Conservation (phyloP, 2,797 vertebrate species). For the Corythornis leucogaster region DNA sequence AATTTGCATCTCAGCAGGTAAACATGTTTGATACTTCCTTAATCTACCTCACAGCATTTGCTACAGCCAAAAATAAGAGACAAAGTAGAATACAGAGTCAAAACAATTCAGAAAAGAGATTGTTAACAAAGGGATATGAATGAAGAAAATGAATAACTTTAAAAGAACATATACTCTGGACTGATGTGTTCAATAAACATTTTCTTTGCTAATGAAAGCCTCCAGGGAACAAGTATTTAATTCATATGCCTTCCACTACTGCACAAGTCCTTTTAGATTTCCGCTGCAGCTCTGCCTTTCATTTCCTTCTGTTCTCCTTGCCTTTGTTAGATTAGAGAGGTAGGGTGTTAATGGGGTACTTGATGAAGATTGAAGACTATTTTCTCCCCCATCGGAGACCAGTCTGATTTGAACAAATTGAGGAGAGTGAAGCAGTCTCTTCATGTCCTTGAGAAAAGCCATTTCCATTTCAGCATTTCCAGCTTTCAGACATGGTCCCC, state of each 20-base stretch:
- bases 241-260: background rate
- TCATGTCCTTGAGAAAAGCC: slow-evolving; percentile 62
- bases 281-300: background rate
- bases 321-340: slow-evolving; percentile 61
- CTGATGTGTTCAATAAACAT: slow-evolving; percentile 20
- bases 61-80: slow-evolving; percentile 19
- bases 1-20: slow-evolving; percentile 39
- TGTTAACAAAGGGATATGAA: slow-evolving; percentile 48
- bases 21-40: background rate
- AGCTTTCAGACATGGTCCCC: slow-evolving; percentile 42
- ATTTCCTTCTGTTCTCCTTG: slow-evolving; percentile 39
- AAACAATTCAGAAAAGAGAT: slow-evolving; percentile 28
- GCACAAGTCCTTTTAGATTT: background rate
- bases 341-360: slow-evolving; percentile 65
- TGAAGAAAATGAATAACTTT: slow-evolving; percentile 20
- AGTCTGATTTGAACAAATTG: slow-evolving; percentile 58
- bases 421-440: slow-evolving; percentile 40
- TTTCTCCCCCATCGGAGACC: slow-evolving; percentile 43
- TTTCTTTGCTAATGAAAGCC: slow-evolving; percentile 27
- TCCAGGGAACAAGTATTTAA: slow-evolving; percentile 37
- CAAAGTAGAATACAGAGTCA: background rate
- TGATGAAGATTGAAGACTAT: slow-evolving; percentile 74
- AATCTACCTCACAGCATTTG: slow-evolving; percentile 7
- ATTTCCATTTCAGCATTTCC: slow-evolving; percentile 27
- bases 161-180: slow-evolving; percentile 31